Conservation (phyloP, 2,797 vertebrate species). For the Spea hammondii region DNA sequence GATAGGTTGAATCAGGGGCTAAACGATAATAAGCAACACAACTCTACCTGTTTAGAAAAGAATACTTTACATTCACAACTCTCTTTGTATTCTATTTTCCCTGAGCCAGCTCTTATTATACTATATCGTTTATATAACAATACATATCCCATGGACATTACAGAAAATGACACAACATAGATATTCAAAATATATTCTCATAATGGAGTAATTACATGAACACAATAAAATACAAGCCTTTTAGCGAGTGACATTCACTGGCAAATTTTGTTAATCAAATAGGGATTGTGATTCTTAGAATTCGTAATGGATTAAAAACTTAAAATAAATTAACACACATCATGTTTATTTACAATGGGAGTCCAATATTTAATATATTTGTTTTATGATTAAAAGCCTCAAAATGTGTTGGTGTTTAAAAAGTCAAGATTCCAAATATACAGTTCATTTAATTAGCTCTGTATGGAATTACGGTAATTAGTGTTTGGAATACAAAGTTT, state of each 20-base stretch:
- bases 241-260: slow-evolving; percentile 4
- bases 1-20: not conserved
- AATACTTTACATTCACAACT: slow-evolving; percentile 6
- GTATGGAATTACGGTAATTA: too few relatives aligned
- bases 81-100: slow-evolving; percentile 4
- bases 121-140: slow-evolving; percentile 24
- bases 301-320: too few relatives aligned
- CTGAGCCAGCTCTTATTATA: slow-evolving; percentile 6
- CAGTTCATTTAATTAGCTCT: too few relatives aligned
- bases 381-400: too few relatives aligned
- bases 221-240: slow-evolving; percentile 28
- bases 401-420: too few relatives aligned
- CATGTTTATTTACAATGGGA: too few relatives aligned
- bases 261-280: too few relatives aligned
- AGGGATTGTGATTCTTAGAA: too few relatives aligned
- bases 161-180: slow-evolving; percentile 11
- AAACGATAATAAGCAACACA: not conserved
- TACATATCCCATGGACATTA: slow-evolving; percentile 29
- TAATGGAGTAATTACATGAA: slow-evolving; percentile 22
- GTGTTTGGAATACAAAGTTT: too few relatives aligned
- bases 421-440: too few relatives aligned
- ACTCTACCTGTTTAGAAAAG: not conserved
- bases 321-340: too few relatives aligned
- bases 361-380: too few relatives aligned
- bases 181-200: slow-evolving; percentile 27